phyloP scores from a whole-genome alignment of 2,113 vertebrate species.

The Lota lota region DNA sequence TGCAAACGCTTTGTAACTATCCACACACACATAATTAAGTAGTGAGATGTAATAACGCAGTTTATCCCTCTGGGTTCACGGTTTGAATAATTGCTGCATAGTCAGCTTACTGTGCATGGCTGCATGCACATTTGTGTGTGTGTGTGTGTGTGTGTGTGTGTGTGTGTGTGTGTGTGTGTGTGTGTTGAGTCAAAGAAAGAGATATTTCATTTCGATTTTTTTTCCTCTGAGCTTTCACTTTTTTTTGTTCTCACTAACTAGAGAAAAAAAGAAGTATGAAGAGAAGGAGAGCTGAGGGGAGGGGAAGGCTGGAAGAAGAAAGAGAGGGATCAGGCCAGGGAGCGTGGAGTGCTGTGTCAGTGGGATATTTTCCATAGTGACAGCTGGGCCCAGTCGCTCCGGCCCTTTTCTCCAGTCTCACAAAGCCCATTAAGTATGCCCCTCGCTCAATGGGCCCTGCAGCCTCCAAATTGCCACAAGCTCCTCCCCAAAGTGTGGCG shows the following conservation, averaged over 20 bases:
- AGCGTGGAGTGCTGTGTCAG: conserved; percentile 66
- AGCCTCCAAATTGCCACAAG: conserved; percentile 79
- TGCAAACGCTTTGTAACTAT: conserved; percentile 62
- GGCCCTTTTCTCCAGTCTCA: conserved; percentile 76
- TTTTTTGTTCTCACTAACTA: conserved; percentile 67
- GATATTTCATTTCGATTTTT: conserved; percentile 50
- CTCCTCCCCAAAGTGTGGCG: conserved; percentile 93
- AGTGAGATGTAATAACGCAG: conserved; percentile 67
- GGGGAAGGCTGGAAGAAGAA: conserved; percentile 44
- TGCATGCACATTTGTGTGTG: neutral
- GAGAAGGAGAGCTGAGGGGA: conserved; percentile 20
- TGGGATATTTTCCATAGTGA: conserved; percentile 83
- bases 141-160: conserved; percentile 15
- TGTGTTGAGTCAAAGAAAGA: conserved; percentile 23
- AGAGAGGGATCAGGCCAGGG: conserved; percentile 40
- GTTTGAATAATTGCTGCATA: conserved; percentile 67
- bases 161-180: neutral
- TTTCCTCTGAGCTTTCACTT: conserved; percentile 60
- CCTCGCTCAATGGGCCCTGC: conserved; percentile 84
- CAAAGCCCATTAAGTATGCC: conserved; percentile 93
- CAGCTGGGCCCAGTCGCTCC: conserved; percentile 84
- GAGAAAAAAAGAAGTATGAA: conserved; percentile 35
- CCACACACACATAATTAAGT: conserved; percentile 63
- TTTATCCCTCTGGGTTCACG: conserved; percentile 64
- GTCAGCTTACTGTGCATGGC: conserved; percentile 58